A percentile compares a stretch with the other conserved stretches of the same genome.
phyloP scores from a whole-genome alignment of 1,140 invertebrate species.

The Drosophila eugracilis region DNA sequence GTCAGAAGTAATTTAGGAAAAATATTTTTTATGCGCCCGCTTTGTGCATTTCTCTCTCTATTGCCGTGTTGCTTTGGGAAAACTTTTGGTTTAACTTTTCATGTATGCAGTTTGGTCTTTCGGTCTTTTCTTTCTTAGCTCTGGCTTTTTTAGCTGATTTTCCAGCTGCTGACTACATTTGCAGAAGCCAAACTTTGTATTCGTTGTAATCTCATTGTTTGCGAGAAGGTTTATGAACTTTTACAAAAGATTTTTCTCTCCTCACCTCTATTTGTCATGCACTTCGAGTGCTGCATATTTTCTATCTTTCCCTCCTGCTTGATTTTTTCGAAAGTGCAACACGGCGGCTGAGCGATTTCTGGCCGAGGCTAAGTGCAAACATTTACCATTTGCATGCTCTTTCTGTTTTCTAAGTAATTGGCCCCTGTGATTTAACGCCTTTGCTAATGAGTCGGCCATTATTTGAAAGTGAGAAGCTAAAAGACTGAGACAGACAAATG shows the following conservation, averaged over 20 bases:
- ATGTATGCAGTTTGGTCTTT: slow-evolving; percentile 12
- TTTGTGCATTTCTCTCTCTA: slow-evolving; percentile 63
- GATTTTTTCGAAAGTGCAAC: slow-evolving; percentile 73
- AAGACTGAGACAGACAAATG: background rate
- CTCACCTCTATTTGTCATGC: slow-evolving; percentile 43
- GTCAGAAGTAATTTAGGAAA: slow-evolving; percentile 81
- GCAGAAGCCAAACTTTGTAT: slow-evolving; percentile 37
- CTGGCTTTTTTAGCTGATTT: background rate
- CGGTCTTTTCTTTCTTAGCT: too few species aligned
- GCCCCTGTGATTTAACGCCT: slow-evolving; percentile 51
- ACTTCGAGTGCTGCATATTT: slow-evolving; percentile 44
- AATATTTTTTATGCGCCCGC: slow-evolving; percentile 55
- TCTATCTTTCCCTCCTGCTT: slow-evolving; percentile 14
- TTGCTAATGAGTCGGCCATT: slow-evolving; percentile 24
- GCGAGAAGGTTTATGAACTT: slow-evolving; percentile 81
- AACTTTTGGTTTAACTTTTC: slow-evolving; percentile 39
- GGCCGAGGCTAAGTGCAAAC: slow-evolving; percentile 20
- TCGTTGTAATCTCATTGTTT: slow-evolving; percentile 62
- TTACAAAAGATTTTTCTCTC: slow-evolving; percentile 73
- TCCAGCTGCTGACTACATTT: slow-evolving; percentile 3
- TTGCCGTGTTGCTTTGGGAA: slow-evolving; percentile 55
- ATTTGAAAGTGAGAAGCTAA: slow-evolving; percentile 14
- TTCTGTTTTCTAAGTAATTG: slow-evolving; percentile 65
- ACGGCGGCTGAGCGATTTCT: slow-evolving; percentile 61
- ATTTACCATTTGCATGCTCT: slow-evolving; percentile 46